Evolutionary conservation across 2,113 vertebrate species (phyloP), one percentile per base, ranked within the genome.

Genomic region (Stegostoma tigrinum): DNA sequence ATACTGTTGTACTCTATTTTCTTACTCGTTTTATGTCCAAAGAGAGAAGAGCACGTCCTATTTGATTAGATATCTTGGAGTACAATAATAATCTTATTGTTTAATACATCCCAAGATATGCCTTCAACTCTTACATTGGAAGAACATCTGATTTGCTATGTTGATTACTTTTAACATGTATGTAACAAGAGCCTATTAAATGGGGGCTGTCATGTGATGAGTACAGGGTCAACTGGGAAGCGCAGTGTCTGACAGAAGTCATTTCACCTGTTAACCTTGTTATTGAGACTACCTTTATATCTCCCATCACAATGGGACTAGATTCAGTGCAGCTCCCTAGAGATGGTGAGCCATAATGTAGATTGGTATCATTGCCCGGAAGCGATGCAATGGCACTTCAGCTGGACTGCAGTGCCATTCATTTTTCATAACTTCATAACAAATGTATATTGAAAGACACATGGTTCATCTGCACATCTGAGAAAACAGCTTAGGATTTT

Each of bases 181-280:
- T 72, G 42, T 70, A 42, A 95, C 42, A 45, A 95, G 94, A 70
- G 68, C 24, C 68, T 70, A 38, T 3, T 95, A 95, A 75, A 95
- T 95, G 27, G 68, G 55, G 67, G 14, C 52, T 72, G 94, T 95
- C 42, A 95, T 15, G 67, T 95, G 42, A 27, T 1, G 68, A 95
- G 15, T 38, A 72, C 6, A 72, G 68, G 67, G 94, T 95, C 94
- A 95, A 75, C 67, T 95, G 94, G 68, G 75, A 95, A 52, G 23
- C 45, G 19, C 67, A 95, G 42, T 48, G 68, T 14, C 67, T 95
- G 94, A 15, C 94, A 72, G 66, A 72, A 95, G 75, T 72, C 68
- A 95, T 95, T 95, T 95, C 94, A 95, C 45, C 93, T 75, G 94
- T 72, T 72, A 72, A 95, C 94, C 94, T 95, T 72, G 70, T 45